A percentile compares a stretch with the other conserved stretches of the same genome.
Evolutionary conservation across 2,888 invertebrate species (phyloP).

Genomic region (Eupeodes latifasciatus): DNA sequence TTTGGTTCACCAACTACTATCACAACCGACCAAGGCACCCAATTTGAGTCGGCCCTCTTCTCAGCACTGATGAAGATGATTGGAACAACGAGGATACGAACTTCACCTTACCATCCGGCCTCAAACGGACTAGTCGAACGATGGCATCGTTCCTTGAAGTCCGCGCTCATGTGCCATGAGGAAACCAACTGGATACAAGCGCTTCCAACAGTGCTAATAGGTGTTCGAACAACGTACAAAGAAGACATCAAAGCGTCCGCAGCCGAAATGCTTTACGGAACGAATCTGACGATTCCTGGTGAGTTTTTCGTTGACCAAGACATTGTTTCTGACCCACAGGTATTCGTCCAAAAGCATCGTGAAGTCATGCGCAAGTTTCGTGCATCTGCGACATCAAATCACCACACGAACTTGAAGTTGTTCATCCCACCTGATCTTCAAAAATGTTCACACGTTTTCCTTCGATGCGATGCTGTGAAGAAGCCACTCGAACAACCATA

Average conservation of each 20-base stretch:
- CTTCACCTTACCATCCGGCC: not conserved
- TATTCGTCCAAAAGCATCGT: slow-evolving; percentile 42
- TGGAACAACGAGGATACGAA: slow-evolving; percentile 31
- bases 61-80: slow-evolving; percentile 27
- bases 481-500: slow-evolving; percentile 48
- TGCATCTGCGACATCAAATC: slow-evolving; percentile 42
- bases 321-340: slow-evolving; percentile 15
- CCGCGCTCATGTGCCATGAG: slow-evolving; percentile 52
- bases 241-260: slow-evolving; percentile 33
- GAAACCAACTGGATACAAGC: slow-evolving; percentile 38
- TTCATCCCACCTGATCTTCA: slow-evolving; percentile 45
- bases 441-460: slow-evolving; percentile 50
- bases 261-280: slow-evolving; percentile 51
- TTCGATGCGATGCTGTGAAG: slow-evolving; percentile 34
- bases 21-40: slow-evolving; percentile 41
- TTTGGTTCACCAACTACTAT: slow-evolving; percentile 35
- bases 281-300: slow-evolving; percentile 40
- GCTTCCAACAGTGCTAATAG: slow-evolving; percentile 40
- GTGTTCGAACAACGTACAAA: slow-evolving; percentile 28
- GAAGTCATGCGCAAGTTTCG: slow-evolving; percentile 39
- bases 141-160: slow-evolving; percentile 52
- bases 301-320: slow-evolving; percentile 45
- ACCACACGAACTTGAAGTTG: slow-evolving; percentile 14
- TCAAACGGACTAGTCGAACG: slow-evolving; percentile 60
- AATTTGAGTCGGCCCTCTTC: slow-evolving; percentile 36